Evolutionary conservation across 2,888 invertebrate genomes (phyloP), one percentile per base, ranked within the genome.

Genomic region (Lissonota sp.): DNA sequence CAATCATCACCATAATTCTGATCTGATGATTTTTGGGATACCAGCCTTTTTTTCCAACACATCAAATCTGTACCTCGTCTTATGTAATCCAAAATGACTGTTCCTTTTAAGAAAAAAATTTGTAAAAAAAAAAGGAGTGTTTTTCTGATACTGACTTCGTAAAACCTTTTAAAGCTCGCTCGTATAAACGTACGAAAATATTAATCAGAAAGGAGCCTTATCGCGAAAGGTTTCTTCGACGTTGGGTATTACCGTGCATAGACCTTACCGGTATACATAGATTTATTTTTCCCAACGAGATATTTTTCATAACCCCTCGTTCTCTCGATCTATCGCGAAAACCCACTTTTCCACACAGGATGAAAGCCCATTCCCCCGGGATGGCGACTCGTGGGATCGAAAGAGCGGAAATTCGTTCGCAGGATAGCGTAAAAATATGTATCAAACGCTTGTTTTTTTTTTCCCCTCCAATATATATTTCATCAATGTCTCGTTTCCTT

Each of bases 341-440:
- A 55, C 57, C 5, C 14, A 14, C 40, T n/a, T 8, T 16, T 37
- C 40, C 6, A 5, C 16, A 40, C 26, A 8, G 12, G 37, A 55
- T 39, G 60, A 55, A 73, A 55, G 95, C 90, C 64, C 40, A 69
- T 70, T 60, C 49, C 53, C 62, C 49, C 72, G 16, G 12, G 57
- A 46, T 14, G 51, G 62, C n/a, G 44, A 10, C 44, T 51, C 62
- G 16, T 10, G 44, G 39, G 44, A 69, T 39, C 16, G n/a, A 49
- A 72, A 58, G 37, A 26, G 26, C 6, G 37, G 16, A 58, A 72
- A 57, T 44, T 64, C 51, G 26, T 55, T 12, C 14, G 16, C 10
- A 37, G 8, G 44, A 63, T 62, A 67, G 37, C 12, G 57, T 49
- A 5, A 26, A 40, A 70, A 16, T 58, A 51, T 60, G 46, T 44